Conservation (phyloP, 2,888 invertebrate species). For the Gandaritis pyraliata region DNA sequence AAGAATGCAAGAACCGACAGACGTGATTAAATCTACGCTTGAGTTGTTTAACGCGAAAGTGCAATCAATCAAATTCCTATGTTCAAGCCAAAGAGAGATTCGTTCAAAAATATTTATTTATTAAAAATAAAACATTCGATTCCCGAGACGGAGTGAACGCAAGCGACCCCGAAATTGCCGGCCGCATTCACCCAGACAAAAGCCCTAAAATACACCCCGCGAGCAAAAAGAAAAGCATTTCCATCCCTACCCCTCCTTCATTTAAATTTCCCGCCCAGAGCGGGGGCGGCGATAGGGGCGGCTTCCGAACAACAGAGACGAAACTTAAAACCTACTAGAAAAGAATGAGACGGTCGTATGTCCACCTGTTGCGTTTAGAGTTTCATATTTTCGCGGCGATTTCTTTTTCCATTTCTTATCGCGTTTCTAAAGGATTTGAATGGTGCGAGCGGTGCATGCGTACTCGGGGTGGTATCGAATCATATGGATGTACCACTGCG, state of each 20-base stretch:
- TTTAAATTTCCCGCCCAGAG: conserved; percentile 81
- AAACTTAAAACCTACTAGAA: conserved; percentile 76
- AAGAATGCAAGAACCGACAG: neutral
- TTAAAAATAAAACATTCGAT: conserved; percentile 60
- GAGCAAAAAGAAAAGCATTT: conserved; percentile 83
- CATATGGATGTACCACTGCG: conserved; percentile 59
- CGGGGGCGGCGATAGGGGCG: conserved; percentile 82
- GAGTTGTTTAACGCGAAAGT: conserved; percentile 8
- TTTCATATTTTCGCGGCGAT: conserved; percentile 77
- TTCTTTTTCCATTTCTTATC: conserved; percentile 79
- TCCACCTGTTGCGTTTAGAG: conserved; percentile 80
- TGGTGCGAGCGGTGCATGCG: conserved; percentile 74
- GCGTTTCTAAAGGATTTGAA: conserved; percentile 73
- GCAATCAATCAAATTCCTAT: conserved; percentile 28
- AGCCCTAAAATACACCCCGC: conserved; percentile 81
- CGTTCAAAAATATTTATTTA: conserved; percentile 32
- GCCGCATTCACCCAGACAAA: conserved; percentile 84
- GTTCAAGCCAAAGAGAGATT: conserved; percentile 5
- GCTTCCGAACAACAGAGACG: conserved; percentile 79
- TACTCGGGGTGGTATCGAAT: conserved; percentile 73
- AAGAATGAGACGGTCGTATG: conserved; percentile 82
- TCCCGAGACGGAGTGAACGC: conserved; percentile 72
- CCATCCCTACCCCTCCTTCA: conserved; percentile 79
- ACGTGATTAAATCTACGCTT: neutral
- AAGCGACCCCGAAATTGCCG: conserved; percentile 83